Evolutionary conservation across 2,888 invertebrate genomes (phyloP).

Genomic region (Seladonia tumulorum): DNA sequence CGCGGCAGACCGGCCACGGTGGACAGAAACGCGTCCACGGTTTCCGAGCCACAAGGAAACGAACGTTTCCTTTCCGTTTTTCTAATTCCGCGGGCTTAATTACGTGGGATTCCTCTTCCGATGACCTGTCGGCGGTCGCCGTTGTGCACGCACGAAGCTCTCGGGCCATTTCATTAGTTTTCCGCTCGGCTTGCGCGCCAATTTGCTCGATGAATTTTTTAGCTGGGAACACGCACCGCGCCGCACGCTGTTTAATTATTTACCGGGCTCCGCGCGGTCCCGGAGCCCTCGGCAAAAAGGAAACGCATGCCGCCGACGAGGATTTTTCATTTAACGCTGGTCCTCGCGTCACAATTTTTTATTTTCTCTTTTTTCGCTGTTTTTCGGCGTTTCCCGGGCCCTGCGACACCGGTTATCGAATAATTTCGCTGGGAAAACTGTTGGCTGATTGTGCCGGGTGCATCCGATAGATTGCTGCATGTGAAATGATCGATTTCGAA

Average conservation of each 20-base stretch:
- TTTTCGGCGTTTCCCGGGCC: neutral
- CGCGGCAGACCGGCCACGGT: neutral
- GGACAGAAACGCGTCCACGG: neutral
- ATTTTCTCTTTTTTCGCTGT: neutral
- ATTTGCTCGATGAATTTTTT: slow-evolving; percentile 17
- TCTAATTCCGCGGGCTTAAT: slow-evolving; percentile 1
- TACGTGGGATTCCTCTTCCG: neutral
- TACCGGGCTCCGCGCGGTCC: neutral
- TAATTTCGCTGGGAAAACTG: neutral
- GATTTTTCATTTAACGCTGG: slow-evolving; percentile 28
- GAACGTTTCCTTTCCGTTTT: neutral
- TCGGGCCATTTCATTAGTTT: slow-evolving; percentile 12
- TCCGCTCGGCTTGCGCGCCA: neutral
- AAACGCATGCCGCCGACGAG: neutral
- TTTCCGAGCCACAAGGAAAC: neutral
- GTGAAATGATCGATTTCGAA: neutral
- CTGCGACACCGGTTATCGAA: neutral
- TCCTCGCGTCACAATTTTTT: neutral
- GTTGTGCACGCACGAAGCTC: too few species aligned
- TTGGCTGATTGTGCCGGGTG: neutral
- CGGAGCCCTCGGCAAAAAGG: neutral
- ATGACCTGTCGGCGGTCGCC: neutral
- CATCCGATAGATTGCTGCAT: neutral
- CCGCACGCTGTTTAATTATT: slow-evolving; percentile 14
- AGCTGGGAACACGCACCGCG: neutral